Evolutionary conservation across 2,888 invertebrate species (phyloP).

Genomic region (Eupeodes luniger): DNA sequence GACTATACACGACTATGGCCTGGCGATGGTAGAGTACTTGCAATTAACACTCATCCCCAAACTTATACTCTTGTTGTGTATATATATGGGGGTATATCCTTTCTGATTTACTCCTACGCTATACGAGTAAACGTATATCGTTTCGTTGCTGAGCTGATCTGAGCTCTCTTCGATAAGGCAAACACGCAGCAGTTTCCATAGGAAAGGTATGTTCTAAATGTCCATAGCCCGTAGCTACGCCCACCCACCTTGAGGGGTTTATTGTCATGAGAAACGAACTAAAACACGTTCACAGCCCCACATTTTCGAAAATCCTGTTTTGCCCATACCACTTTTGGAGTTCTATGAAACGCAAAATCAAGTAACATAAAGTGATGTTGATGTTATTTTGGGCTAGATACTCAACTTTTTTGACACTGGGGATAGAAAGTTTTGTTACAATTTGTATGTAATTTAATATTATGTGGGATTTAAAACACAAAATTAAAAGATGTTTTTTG

Average conservation of each 20-base stretch:
- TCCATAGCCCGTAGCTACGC: slow-evolving; percentile 44
- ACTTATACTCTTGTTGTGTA: background rate
- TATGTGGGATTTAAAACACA: no score
- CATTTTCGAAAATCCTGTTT: slow-evolving; percentile 23
- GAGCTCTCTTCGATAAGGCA: slow-evolving; percentile 48
- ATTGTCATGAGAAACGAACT: slow-evolving; percentile 64
- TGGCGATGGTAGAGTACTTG: slow-evolving; percentile 49
- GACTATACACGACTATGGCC: background rate
- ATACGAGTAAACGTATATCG: no score
- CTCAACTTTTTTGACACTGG: slow-evolving; percentile 24
- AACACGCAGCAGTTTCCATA: slow-evolving; percentile 53
- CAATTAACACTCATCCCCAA: slow-evolving; percentile 71
- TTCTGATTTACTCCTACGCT: slow-evolving; percentile 33
- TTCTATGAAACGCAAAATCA: slow-evolving; percentile 25
- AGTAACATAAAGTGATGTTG: slow-evolving; percentile 35
- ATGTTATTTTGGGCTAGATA: slow-evolving; percentile 21
- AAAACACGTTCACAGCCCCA: slow-evolving; percentile 48
- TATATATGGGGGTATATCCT: slow-evolving; percentile 16
- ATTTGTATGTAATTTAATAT: no score
- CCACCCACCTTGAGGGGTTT: slow-evolving; percentile 47
- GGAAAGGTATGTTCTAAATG: slow-evolving; percentile 58
- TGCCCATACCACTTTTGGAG: background rate
- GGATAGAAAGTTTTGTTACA: slow-evolving; percentile 17
- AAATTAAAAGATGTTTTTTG: no score
- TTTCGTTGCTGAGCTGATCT: background rate